Conservation (phyloP, 37 sponge, comb jelly and placozoan genomes). For the Bolinopsis microptera region DNA sequence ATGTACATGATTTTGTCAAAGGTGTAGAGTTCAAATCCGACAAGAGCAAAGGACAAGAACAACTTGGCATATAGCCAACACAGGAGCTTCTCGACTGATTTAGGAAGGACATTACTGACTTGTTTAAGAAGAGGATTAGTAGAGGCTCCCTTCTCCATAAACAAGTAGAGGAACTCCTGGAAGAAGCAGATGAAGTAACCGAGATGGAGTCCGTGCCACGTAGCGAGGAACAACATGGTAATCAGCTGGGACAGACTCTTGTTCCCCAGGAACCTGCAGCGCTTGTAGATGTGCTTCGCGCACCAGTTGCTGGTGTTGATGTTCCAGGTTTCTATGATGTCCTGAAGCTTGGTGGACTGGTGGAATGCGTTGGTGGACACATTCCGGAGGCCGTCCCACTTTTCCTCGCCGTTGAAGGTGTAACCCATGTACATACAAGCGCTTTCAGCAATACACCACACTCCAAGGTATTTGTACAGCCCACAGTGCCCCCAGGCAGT, state of each 20-base stretch:
- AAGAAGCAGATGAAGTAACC: conserved; percentile 83
- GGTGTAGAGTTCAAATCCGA: conserved; percentile 47
- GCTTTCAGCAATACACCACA: conserved; percentile 74
- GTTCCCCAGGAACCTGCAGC: conserved; percentile 75
- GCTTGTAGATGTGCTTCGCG: conserved; percentile 81
- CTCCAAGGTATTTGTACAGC: conserved; percentile 64
- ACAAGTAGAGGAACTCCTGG: conserved; percentile 71
- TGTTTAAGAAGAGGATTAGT: background rate
- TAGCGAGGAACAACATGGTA: conserved; percentile 73
- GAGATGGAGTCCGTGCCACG: conserved; percentile 90
- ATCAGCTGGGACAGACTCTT: conserved; percentile 72
- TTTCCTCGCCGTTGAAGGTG: conserved; percentile 71
- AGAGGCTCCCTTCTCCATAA: conserved; percentile 68
- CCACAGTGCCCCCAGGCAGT: conserved; percentile 49
- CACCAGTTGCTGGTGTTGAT: conserved; percentile 79
- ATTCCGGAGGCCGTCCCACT: conserved; percentile 67
- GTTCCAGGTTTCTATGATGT: conserved; percentile 79
- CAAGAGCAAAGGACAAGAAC: conserved; percentile 48
- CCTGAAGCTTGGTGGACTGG: conserved; percentile 67
- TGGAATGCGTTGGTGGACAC: conserved; percentile 79
- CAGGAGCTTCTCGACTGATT: background rate
- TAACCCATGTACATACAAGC: conserved; percentile 84
- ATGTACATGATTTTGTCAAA: background rate
- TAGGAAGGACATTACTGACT: background rate
- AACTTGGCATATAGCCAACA: conserved; percentile 13